Base-by-base conservation (phyloP, 2,888 invertebrate species). In the Choristoneura rosaceana region DNA sequence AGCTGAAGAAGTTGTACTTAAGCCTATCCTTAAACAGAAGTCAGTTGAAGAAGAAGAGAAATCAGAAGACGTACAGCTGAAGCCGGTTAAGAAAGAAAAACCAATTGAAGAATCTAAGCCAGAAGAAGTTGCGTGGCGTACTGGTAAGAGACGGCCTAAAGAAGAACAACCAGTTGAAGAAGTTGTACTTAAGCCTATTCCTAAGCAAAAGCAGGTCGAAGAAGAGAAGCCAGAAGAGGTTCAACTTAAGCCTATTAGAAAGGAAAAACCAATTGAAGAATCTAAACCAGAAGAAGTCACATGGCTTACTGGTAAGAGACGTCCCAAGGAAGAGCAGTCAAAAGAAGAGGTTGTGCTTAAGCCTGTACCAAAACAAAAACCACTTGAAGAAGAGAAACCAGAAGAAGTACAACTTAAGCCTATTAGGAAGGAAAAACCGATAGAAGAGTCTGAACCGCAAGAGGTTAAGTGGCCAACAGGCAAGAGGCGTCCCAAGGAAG, bases 11-110 rank as follows among this genome's bases (percentile, higher is more conserved):
- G 85, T 92, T 0, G 78, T 81, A 5, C 78, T 93, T 0, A 94
- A 94, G 76, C 92, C 92, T 33, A 76, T 89, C 65, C 75, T 82
- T 0, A 76, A 86, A 68, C 75, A 84, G 55, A 84, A 82, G 69
- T 78, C 77, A 7, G 15, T 15, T 63, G 88, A 87, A 15, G 86
- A 89, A 64, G 86, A 89, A 69, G 89, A 84, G 63, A 78, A 77
- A 76, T 84, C 92, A 0, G 93, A 94, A 75, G 91, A 94, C 76
- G 86, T 92, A 2, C 87, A 91, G 70, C 84, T 88, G 78, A 94
- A 91, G 84, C 78, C 89, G 81, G 78, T 78, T 82, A 68, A 81
- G 45, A 81, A 78, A 75, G 78, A 79, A 47, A 83, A 86, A 73
- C 73, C 85, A 1, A 38, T 77, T 25, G 84, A 85, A 68, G 82